Evolutionary conservation across 2,113 vertebrate genomes (phyloP), one percentile per base, ranked within the genome.

Genomic region (Mobula hypostoma): DNA sequence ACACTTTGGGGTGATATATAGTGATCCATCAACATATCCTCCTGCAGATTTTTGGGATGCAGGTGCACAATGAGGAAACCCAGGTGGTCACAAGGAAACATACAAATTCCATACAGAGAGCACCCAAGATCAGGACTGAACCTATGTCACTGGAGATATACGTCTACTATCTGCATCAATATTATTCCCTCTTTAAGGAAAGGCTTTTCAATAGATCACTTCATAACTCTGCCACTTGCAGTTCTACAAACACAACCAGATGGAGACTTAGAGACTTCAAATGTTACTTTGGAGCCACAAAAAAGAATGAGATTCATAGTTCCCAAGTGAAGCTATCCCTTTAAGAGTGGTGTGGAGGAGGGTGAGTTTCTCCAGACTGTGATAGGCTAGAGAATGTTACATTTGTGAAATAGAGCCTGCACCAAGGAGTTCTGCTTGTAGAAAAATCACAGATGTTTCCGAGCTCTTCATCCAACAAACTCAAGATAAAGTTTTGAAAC

Each of bases 391-490:
- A 15, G 36, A 19, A 93, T 93, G 91, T 74, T 48, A 74, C 21
- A 40, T 74, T 74, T 70, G 36, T 48, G 24, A 40, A 56, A 40
- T 72, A 36, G 24, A 93, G 27, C 91, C 74, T 40, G 5, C 21
- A 93, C 68, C 21, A 19, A 74, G 68, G 91, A 93, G 68, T 74
- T 93, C 68, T 74, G 40, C 48, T 74, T 40, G 36, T 74, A 29
- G 36, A 93, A 68, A 93, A 93, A 74, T 19, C 72, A 93, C 68
- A 93, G 68, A 93, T 74, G 91, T 40, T 74, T 93, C 40, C 91
- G 48, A 15, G 68, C 68, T 70, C 68, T 21, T 93, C 36, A 93
- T 24, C 68, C 32, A 36, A 74, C 70, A 40, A 72, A 15, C 48
- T 93, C 40, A 56, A 93, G 91, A 93, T 74, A 93, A 93, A 70